Base-by-base conservation (phyloP, 2,888 invertebrate species). In the Volucella zonaria region DNA sequence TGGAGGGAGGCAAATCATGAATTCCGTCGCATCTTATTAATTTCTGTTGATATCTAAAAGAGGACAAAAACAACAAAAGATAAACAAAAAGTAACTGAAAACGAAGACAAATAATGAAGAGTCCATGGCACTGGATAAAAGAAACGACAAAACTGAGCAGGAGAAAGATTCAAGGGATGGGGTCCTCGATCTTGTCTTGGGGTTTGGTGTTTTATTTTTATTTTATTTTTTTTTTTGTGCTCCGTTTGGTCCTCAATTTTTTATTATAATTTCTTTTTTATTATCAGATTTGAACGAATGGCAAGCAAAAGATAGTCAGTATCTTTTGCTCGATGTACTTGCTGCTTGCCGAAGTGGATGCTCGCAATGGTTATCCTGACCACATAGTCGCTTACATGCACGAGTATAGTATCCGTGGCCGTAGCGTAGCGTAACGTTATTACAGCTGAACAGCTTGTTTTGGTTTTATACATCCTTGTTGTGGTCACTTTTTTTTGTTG, bases 1-100 rank as follows among this genome's bases (percentile, higher is more conserved):
- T 45, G 58, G 45, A 80, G 70, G 85, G 66, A 73, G 71, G 76
- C 80, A 81, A 76, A 85, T 85, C 85, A 81, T 85, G 85, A 85
- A 85, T 81, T 71, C 80, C 85, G 85, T 85, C 81, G 85, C 80
- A 85, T 85, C 85, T 85, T 85, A 85, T 85, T 85, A 85, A 85
- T 85, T 85, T 81, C 85, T 85, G 76, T 76, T 76, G 85, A 81
- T 85, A 85, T 85, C 80, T 71, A 85, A 85, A 76, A 14, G 75
- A 61, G 83, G 66, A 85, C 83, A 81, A 85, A 85, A 67, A 38
- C 64, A 70, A 75, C 68, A 79, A 76, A 52, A 83, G 68, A 80
- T 83, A 75, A 83, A 75, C 74, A 82, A 80, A 85, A 85, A 62
- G 67, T 76, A 85, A 85, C 81, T 62, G 61, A 81, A 80, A 81